Evolutionary conservation across 2,113 vertebrate species (phyloP).

Genomic region (Callipepla squamata): DNA sequence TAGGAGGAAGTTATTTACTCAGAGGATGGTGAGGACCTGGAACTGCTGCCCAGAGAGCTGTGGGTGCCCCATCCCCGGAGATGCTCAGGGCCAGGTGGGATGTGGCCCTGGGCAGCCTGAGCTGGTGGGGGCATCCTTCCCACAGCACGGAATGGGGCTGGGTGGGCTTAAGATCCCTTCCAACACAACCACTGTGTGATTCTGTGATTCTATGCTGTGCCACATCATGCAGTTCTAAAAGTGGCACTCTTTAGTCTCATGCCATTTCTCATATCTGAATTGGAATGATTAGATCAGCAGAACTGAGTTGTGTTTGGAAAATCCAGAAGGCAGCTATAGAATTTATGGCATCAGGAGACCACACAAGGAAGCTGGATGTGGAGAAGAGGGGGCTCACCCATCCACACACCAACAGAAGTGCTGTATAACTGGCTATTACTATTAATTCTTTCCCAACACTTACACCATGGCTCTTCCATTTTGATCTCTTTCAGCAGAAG

Average conservation of each 20-base stretch:
- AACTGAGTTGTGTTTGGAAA: background rate
- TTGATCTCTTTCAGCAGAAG: background rate
- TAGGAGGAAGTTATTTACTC: background rate
- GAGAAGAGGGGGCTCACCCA: background rate
- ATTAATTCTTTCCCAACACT: background rate
- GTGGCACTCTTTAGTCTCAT: background rate
- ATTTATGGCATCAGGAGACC: background rate
- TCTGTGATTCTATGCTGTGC: background rate
- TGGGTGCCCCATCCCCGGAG: background rate
- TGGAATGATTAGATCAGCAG: background rate
- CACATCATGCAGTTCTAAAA: background rate
- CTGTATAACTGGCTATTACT: background rate
- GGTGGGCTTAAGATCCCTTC: background rate
- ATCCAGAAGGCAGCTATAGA: background rate
- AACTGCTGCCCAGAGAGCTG: background rate
- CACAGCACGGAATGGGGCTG: background rate
- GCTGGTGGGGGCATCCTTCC: background rate
- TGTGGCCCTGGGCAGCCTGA: background rate
- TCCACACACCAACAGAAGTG: background rate
- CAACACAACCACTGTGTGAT: background rate
- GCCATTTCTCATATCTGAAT: background rate
- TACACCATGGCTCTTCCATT: background rate
- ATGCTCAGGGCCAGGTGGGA: background rate
- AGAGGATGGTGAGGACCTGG: background rate
- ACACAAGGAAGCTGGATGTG: background rate